These are phyloP conservation scores for Spodoptera littoralis DNA, from an alignment of 2,888 invertebrate genomes.

Conservation along the genomic window DNA sequence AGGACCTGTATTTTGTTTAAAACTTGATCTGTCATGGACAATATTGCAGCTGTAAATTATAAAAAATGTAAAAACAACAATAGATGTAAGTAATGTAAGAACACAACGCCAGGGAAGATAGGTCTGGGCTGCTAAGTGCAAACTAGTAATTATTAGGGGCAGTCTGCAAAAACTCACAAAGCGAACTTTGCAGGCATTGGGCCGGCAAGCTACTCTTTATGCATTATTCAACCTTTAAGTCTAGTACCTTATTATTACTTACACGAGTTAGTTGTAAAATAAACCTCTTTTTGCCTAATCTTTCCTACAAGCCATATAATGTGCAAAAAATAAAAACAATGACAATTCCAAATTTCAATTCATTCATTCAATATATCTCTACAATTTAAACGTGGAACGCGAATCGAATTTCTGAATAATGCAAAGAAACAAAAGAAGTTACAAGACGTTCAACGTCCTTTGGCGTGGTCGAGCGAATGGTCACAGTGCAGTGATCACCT, in stretches of 20 bases:
- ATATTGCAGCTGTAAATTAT: constrained; percentile 7
- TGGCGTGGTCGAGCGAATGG: constrained; percentile 52
- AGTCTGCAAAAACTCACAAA: constrained; percentile 26
- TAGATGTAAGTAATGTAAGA: no score
- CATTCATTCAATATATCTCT: constrained; percentile 39
- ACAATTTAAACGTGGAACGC: constrained; percentile 42
- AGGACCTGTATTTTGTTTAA: constrained; percentile 8
- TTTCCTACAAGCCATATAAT: background rate
- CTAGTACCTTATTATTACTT: constrained; percentile 25
- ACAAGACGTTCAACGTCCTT: constrained; percentile 53
- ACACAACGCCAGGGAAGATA: background rate
- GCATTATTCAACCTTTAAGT: constrained; percentile 48
- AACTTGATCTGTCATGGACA: constrained; percentile 21
- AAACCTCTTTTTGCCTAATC: constrained; percentile 13
- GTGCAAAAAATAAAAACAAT: constrained; percentile 17
- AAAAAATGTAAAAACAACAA: constrained; percentile 17
- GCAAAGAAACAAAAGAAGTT: constrained; percentile 39
- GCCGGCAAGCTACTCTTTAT: constrained; percentile 38
- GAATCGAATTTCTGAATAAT: constrained; percentile 37
- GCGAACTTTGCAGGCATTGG: constrained; percentile 20
- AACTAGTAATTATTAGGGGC: constrained; percentile 10
- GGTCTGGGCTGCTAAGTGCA: background rate
- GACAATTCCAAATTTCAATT: constrained; percentile 25
- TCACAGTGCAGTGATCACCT: constrained; percentile 69
- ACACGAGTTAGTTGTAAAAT: constrained; percentile 18